Percentiles rank a stretch among this genome's conserved stretches.
Conservation (phyloP, 2,888 invertebrate genomes). For the Ormyrus pomaceus region DNA sequence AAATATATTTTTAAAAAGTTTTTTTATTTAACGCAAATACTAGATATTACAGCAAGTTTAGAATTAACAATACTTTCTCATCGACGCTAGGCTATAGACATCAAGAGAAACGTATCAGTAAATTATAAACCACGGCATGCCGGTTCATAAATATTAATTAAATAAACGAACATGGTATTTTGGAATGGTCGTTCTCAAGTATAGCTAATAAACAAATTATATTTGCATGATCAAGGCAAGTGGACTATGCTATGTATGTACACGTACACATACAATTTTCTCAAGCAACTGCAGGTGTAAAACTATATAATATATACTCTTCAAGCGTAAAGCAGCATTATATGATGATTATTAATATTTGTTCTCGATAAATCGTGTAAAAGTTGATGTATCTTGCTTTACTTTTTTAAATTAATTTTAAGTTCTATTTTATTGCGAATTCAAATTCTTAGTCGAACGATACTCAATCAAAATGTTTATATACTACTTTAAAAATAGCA, state of each 20-base stretch:
- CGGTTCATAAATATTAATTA: conserved; percentile 26
- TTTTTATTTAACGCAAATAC: conserved; percentile 34
- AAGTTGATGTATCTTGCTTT: not conserved
- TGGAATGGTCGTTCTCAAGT: conserved; percentile 35
- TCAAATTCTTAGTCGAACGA: not conserved
- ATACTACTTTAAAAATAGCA: conserved; percentile 18
- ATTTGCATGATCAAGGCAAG: conserved; percentile 53
- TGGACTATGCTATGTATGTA: conserved; percentile 50
- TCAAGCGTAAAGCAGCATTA: conserved; percentile 47
- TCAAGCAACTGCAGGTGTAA: conserved; percentile 49
- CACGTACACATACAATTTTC: conserved; percentile 51
- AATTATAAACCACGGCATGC: conserved; percentile 44
- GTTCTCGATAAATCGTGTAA: not conserved
- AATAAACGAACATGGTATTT: conserved; percentile 45
- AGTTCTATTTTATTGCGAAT: no score
- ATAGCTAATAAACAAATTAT: conserved; percentile 49
- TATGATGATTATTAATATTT: conserved; percentile 21
- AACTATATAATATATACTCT: conserved; percentile 42
- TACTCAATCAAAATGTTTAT: conserved; percentile 7
- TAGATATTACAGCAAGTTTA: conserved; percentile 22
- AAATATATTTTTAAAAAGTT: conserved; percentile 9
- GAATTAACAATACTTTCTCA: conserved; percentile 3
- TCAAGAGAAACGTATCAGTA: not conserved
- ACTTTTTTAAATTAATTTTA: no score
- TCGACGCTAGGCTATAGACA: no score